A percentile compares a stretch with the other conserved stretches of the same genome.
phyloP scores from a whole-genome alignment of 2,888 invertebrate species.

The Ptilodon capucinus region DNA sequence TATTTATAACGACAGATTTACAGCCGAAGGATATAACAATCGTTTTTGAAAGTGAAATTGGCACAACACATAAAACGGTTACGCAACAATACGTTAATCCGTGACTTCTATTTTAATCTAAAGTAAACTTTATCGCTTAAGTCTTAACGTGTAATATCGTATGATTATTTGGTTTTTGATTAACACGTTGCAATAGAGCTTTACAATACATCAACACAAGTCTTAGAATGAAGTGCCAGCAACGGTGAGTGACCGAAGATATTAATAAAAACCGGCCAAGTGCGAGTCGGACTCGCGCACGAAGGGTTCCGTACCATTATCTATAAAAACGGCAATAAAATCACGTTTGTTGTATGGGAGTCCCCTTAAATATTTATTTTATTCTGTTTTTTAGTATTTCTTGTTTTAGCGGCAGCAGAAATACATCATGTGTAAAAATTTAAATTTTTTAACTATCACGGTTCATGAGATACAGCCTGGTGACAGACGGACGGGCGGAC shows the following conservation, averaged over 20 bases:
- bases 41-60: background rate
- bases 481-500: too few species aligned
- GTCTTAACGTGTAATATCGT: background rate
- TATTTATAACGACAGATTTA: background rate
- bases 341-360: too few species aligned
- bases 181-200: background rate
- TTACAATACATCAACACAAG: background rate
- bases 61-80: background rate
- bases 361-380: too few species aligned
- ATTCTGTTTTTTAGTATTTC: too few species aligned
- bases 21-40: background rate
- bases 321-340: too few species aligned
- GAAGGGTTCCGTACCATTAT: too few species aligned
- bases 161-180: background rate
- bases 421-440: too few species aligned
- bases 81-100: background rate
- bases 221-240: conserved; percentile 10
- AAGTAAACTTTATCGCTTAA: background rate
- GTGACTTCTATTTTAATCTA: background rate
- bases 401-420: too few species aligned
- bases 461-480: too few species aligned
- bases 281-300: too few species aligned
- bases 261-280: conserved; percentile 22
- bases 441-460: too few species aligned
- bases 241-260: conserved; percentile 21